Base-by-base conservation (phyloP, 2,888 invertebrate genomes). In the Drosophila kuntzei region DNA sequence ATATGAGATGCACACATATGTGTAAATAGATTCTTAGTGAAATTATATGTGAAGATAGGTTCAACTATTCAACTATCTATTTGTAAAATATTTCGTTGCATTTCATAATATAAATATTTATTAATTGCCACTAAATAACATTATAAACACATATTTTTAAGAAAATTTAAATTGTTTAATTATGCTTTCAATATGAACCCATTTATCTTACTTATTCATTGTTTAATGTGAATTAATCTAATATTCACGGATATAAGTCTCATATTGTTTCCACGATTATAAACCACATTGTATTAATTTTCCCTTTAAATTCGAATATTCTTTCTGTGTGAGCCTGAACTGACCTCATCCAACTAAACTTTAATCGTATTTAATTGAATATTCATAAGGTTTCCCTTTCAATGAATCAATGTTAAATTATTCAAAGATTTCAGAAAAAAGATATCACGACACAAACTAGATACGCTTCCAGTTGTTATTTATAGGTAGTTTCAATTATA, bases 341-440 rank as follows among this genome's bases (percentile, higher is more conserved):
- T 60, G 60, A 60, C 60, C 60, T 43, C 14, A 43, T 27, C 12
- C 60, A 60, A 59, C 14, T 16, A 22, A 9, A 55, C 2, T 41
- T 14, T 11, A 22, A 29, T 32, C 11, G 14, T 16, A 34, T 8
- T 34, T 16, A 11, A 34, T 41, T 50, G 43, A 11, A 41, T 51
- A 43, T 60, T 43, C 41, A 51, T 51, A 25, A 37, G 39, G 4
- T 51, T 60, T 43, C 25, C 32, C 41, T 60, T 51, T 60, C 43
- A 9, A 50, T 50, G 58, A 50, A 54, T 54, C 32, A 11, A 41
- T 54, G 32, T 22, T 22, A 43, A 54, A 3, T 14, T 14, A 54
- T 54, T 20, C 32, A 54, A 8, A 34, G 8, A 43, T 34, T 25
- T 43, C 32, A 34, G 6, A 53, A 29, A 18, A 53, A n/a, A n/a